phyloP scores from a whole-genome alignment of 2,113 vertebrate species.

The Pleuronectes platessa region DNA sequence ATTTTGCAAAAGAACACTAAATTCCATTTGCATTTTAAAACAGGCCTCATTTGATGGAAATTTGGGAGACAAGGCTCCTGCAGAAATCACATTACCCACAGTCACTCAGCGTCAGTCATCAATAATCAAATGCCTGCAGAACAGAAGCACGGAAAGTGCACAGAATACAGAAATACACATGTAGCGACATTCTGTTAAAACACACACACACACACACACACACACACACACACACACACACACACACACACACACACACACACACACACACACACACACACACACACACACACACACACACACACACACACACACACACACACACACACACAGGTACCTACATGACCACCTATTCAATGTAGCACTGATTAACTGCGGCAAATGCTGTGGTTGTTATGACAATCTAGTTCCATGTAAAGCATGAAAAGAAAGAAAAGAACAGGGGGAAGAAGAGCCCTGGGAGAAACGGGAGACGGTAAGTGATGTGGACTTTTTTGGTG shows the following conservation, averaged over 20 bases:
- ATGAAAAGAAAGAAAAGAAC: slow-evolving; percentile 20
- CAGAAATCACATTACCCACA: slow-evolving; percentile 11
- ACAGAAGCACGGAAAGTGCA: slow-evolving; percentile 1
- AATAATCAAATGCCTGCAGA: slow-evolving; percentile 26
- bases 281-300: slow-evolving; percentile 14
- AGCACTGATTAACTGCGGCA: slow-evolving; percentile 1
- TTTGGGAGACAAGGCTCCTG: background rate
- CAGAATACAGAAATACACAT: background rate
- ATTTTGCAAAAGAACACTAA: background rate
- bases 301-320: no score
- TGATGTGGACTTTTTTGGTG: slow-evolving; percentile 40
- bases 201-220: slow-evolving; percentile 14
- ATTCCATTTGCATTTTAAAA: slow-evolving; percentile 26
- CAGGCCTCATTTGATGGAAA: background rate
- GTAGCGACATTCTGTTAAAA: background rate
- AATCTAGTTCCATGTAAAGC: slow-evolving; percentile 21
- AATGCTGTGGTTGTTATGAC: slow-evolving; percentile 49
- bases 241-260: slow-evolving; percentile 28
- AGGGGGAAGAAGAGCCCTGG: background rate
- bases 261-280: slow-evolving; percentile 14
- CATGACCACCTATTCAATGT: slow-evolving; percentile 46
- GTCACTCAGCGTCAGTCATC: slow-evolving; percentile 11
- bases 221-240: slow-evolving; percentile 31
- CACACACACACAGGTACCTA: slow-evolving; percentile 26
- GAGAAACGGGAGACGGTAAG: slow-evolving; percentile 33